Base-by-base conservation (phyloP, 2,888 invertebrate genomes). In the Dioctria linearis region DNA sequence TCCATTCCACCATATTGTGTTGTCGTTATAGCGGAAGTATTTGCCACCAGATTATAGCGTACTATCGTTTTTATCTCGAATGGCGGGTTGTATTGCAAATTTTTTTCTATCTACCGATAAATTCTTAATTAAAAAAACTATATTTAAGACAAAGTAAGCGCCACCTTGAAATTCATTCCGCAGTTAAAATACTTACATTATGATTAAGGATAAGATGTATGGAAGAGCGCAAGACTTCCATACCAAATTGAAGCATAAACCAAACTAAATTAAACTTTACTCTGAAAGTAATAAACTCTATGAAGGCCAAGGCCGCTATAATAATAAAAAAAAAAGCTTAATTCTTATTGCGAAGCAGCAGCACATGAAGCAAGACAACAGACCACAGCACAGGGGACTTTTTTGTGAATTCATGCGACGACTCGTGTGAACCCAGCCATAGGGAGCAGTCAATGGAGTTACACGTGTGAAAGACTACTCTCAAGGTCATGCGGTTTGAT, bases 241-340 rank as follows among this genome's bases (percentile, higher is more conserved):
- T 46, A 46, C 2, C 25, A 46, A 9, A 54, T 54, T 6, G 4
- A n/a, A 54, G 4, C 11, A 54, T 54, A 54, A 54, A 54, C 8
- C 11, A 54, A 54, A 54, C 54, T 11, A 11, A 8, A 67, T 46
- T 46, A 67, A 67, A 65, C 65, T 39, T 25, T 1, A n/a, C 9
- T n/a, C 25, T 43, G 51, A 51, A 11, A 69, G 79, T 81, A 83
- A 82, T 81, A 83, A 82, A 82, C 82, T 82, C 79, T 81, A 79
- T 80, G 81, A 83, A 83, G 84, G 82, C 81, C 82, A 81, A 78
- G 82, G 82, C 59, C 9, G 54, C 63, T 40, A 25, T 25, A 25
- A 25, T 1, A 25, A 25, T 0, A 25, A 40, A 37, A 46, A 67
- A 61, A 49, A 63, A 43, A 65, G 65, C 65, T 43, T 75, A 8